Evolutionary conservation across 2,888 invertebrate species (phyloP).

Genomic region (Alentia gelatinosa): DNA sequence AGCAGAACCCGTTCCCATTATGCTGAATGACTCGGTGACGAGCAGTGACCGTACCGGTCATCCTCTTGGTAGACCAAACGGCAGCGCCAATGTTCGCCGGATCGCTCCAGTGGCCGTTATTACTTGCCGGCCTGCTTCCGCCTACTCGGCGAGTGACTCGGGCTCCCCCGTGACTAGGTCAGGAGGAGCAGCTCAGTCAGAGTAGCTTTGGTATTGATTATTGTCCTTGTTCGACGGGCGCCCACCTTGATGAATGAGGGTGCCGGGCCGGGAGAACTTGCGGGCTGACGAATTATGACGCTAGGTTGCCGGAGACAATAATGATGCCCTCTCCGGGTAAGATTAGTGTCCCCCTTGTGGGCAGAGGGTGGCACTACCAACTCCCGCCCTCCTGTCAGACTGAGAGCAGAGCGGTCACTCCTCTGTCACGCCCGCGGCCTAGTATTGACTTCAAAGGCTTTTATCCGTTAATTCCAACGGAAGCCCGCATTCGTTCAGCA

Average conservation of each 20-base stretch:
- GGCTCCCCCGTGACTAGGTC: neutral
- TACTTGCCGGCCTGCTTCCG: neutral
- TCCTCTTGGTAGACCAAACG: too few relatives aligned
- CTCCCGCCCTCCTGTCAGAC: neutral
- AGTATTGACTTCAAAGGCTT: neutral
- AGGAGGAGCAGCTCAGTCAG: conserved; percentile 3
- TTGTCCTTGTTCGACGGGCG: neutral
- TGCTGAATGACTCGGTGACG: too few relatives aligned
- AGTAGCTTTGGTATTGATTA: neutral
- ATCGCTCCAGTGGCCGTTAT: neutral
- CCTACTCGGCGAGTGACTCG: neutral
- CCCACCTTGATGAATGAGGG: neutral
- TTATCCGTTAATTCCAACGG: neutral
- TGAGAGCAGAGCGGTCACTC: neutral
- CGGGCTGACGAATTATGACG: neutral
- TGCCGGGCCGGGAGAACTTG: neutral
- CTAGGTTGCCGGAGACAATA: neutral
- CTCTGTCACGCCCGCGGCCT: neutral
- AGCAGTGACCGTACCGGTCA: too few relatives aligned
- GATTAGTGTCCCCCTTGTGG: conserved; percentile 2
- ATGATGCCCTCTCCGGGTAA: neutral
- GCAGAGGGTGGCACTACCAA: neutral
- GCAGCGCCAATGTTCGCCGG: too few relatives aligned
- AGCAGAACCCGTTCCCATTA: too few relatives aligned
- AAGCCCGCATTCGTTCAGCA: neutral